Conservation (phyloP, 53 echinoderm and acorn worm species). For the Echinometra lucunter region DNA sequence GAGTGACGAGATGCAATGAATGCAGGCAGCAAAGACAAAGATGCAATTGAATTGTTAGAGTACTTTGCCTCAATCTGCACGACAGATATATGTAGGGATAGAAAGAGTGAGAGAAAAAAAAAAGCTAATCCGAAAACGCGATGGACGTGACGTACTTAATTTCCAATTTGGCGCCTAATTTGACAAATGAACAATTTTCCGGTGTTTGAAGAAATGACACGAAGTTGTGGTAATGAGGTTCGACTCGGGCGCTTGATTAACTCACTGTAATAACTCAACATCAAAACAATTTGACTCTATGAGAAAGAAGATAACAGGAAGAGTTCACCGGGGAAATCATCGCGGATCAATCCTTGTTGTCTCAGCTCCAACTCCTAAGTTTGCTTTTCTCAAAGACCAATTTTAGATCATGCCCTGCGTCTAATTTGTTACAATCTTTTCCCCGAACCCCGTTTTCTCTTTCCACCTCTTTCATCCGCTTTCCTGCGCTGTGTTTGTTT, state of each 20-base stretch:
- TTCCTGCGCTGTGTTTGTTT: slow-evolving; percentile 61
- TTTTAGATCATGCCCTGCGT: slow-evolving; percentile 58
- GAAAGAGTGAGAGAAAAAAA: background rate
- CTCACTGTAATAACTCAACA: slow-evolving; percentile 68
- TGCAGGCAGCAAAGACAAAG: slow-evolving; percentile 20
- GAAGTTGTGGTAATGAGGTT: slow-evolving; percentile 68
- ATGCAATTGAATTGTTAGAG: slow-evolving; percentile 53
- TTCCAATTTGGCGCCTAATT: slow-evolving; percentile 70
- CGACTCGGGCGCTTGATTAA: slow-evolving; percentile 66
- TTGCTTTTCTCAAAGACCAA: slow-evolving; percentile 66
- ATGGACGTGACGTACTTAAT: slow-evolving; percentile 67
- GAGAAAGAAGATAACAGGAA: slow-evolving; percentile 50
- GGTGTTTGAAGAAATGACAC: slow-evolving; percentile 69
- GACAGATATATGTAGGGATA: slow-evolving; percentile 21
- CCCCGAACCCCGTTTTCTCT: slow-evolving; percentile 4
- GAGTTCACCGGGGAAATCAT: slow-evolving; percentile 67
- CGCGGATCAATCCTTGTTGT: slow-evolving; percentile 64
- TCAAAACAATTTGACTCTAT: slow-evolving; percentile 60
- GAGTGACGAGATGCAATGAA: slow-evolving; percentile 24
- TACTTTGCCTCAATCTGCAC: background rate
- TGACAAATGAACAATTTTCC: slow-evolving; percentile 71
- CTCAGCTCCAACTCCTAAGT: slow-evolving; percentile 44
- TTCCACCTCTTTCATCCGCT: slow-evolving; percentile 28
- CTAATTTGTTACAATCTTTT: slow-evolving; percentile 68
- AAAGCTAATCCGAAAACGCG: slow-evolving; percentile 62